A percentile compares a stretch with the other conserved stretches of the same genome.
These are phyloP conservation scores for Austrolebias charrua DNA, from an alignment of 2,797 vertebrate genomes.

Conservation along the genomic window DNA sequence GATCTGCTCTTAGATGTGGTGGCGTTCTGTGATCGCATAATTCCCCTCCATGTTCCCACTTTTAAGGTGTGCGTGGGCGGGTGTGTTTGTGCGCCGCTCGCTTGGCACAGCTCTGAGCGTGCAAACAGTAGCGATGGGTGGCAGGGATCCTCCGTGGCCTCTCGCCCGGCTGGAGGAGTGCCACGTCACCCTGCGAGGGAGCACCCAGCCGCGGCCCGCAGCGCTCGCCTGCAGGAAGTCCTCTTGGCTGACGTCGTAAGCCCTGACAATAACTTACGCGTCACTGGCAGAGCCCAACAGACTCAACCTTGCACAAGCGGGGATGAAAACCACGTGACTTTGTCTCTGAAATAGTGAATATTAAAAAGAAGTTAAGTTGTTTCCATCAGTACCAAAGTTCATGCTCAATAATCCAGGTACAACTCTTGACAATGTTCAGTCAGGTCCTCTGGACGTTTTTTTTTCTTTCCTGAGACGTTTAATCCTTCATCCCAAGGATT, in stretches of 20 bases:
- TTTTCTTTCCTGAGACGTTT: too few relatives aligned
- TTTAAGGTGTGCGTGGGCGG: constrained; percentile 67
- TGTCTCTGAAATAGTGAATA: constrained; percentile 6
- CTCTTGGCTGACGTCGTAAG: constrained; percentile 66
- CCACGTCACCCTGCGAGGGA: constrained; percentile 67
- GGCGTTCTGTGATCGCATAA: constrained; percentile 74
- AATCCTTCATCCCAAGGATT: too few relatives aligned
- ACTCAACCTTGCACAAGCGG: constrained; percentile 26
- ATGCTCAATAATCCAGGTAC: too few relatives aligned
- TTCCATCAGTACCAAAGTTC: background rate
- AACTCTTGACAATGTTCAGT: too few relatives aligned
- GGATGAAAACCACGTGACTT: constrained; percentile 23
- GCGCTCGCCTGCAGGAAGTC: constrained; percentile 67
- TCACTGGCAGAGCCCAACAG: constrained; percentile 52
- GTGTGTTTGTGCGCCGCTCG: constrained; percentile 47
- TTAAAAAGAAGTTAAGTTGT: too few relatives aligned
- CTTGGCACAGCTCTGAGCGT: constrained; percentile 59
- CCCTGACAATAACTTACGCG: constrained; percentile 66
- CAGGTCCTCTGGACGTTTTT: too few relatives aligned
- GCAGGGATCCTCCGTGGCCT: constrained; percentile 74
- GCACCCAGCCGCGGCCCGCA: constrained; percentile 62
- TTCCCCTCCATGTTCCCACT: constrained; percentile 66
- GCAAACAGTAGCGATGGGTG: constrained; percentile 72
- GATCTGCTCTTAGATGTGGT: constrained; percentile 77
- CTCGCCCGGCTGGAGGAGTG: constrained; percentile 76